phyloP scores from a whole-genome alignment of 2,113 vertebrate genomes.

The Heptranchias perlo region DNA sequence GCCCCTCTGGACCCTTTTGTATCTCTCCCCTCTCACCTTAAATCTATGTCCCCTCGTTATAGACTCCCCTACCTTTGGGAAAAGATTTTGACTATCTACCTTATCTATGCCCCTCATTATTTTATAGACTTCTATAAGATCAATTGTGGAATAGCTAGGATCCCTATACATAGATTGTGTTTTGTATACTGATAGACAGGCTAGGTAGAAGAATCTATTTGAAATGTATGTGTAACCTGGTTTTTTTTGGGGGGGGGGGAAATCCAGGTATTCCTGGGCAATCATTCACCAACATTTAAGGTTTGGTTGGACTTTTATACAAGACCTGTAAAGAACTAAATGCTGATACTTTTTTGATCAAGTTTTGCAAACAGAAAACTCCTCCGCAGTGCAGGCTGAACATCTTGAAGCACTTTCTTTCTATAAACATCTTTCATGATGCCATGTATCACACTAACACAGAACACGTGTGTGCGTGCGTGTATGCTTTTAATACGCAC shows the following conservation, averaged over 20 bases:
- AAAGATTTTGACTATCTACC: too few relatives aligned
- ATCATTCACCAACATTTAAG: background rate
- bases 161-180: too few relatives aligned
- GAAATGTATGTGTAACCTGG: background rate
- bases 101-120: too few relatives aligned
- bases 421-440: background rate
- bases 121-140: too few relatives aligned
- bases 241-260: background rate
- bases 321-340: background rate
- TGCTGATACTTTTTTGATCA: background rate
- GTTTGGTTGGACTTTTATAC: background rate
- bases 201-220: too few relatives aligned
- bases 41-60: too few relatives aligned
- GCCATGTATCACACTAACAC: background rate
- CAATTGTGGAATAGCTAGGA: too few relatives aligned
- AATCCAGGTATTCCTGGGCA: background rate
- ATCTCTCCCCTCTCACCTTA: too few relatives aligned
- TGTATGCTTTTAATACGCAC: background rate
- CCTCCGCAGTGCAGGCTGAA: background rate
- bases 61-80: too few relatives aligned
- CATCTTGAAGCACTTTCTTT: background rate
- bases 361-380: background rate
- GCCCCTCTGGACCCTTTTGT: too few relatives aligned
- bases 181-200: too few relatives aligned
- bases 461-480: background rate